Percentiles rank a stretch among this genome's conserved stretches.
Evolutionary conservation across 2,888 invertebrate species (phyloP).

Genomic region (Scotopteryx bipunctaria): DNA sequence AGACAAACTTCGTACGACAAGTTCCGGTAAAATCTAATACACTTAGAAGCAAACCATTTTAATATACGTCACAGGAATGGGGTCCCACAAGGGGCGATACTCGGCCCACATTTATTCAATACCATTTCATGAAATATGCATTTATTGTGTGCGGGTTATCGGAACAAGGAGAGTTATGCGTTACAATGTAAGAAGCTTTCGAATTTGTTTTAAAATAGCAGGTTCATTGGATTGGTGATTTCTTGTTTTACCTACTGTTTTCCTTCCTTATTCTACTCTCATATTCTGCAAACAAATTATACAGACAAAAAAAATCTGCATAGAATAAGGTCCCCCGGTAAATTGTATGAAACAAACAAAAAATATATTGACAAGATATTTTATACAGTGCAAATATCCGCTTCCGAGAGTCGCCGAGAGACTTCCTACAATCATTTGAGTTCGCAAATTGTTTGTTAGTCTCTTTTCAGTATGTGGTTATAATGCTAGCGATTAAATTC

Average conservation of each 20-base stretch:
- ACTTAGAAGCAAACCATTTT: constrained; percentile 49
- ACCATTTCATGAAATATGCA: constrained; percentile 75
- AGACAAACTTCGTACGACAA: constrained; percentile 14
- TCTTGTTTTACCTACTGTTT: no score
- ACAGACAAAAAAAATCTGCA: not conserved
- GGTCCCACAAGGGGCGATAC: constrained; percentile 31
- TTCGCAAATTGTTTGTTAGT: constrained; percentile 42
- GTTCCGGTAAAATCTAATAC: constrained; percentile 48
- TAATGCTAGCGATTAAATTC: constrained; percentile 12
- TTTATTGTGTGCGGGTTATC: constrained; percentile 52
- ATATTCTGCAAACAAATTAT: not conserved
- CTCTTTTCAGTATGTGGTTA: constrained; percentile 19
- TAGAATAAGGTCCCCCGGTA: not conserved
- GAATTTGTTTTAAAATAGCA: not conserved
- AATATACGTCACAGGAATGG: constrained; percentile 32
- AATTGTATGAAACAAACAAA: not conserved
- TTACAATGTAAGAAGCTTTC: constrained; percentile 28
- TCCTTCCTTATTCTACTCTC: no score
- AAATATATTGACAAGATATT: constrained; percentile 5
- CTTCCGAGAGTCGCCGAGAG: constrained; percentile 22
- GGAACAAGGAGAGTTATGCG: constrained; percentile 31
- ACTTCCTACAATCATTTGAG: constrained; percentile 43
- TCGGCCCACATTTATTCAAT: constrained; percentile 64
- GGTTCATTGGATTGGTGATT: no score
- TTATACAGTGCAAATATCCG: constrained; percentile 34